These are phyloP conservation scores for Latrodectus geometricus DNA, from an alignment of 1,140 invertebrate genomes.

Conservation along the genomic window DNA sequence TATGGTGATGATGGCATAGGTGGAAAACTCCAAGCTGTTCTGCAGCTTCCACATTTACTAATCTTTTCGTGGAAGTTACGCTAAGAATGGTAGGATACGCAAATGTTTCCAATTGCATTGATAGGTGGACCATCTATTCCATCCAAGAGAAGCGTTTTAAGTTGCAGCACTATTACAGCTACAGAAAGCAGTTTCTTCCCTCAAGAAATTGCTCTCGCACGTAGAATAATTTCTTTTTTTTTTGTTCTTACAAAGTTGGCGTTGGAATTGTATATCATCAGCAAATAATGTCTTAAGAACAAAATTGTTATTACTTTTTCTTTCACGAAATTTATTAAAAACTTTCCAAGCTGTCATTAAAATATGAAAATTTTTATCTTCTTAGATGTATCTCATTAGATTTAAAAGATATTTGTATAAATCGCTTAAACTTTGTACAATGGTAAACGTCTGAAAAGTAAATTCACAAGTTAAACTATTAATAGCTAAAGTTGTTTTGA, in stretches of 20 bases:
- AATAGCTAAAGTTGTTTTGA: no score
- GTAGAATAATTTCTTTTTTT: not conserved
- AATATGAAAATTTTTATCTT: no score
- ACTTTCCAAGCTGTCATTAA: no score
- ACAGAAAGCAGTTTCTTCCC: not conserved
- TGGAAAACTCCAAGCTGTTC: slow-evolving; percentile 46
- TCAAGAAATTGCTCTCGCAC: slow-evolving; percentile 3
- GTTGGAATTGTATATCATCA: not conserved
- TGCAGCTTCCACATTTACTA: slow-evolving; percentile 31
- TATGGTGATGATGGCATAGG: slow-evolving; percentile 52
- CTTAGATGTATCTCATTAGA: no score
- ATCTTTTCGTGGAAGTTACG: slow-evolving; percentile 22
- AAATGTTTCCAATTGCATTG: slow-evolving; percentile 49
- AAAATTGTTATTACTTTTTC: not conserved
- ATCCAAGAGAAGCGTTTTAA: slow-evolving; percentile 11
- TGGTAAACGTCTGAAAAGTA: no score
- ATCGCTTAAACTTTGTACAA: no score
- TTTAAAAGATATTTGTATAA: no score
- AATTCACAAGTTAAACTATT: no score
- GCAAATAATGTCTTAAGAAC: not conserved
- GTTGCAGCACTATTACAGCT: not conserved
- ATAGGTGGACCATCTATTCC: slow-evolving; percentile 23
- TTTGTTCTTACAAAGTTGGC: not conserved
- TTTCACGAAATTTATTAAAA: not conserved
- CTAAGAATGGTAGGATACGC: slow-evolving; percentile 30